Conservation (phyloP, 2,797 vertebrate species). For the Selene dorsalis region DNA sequence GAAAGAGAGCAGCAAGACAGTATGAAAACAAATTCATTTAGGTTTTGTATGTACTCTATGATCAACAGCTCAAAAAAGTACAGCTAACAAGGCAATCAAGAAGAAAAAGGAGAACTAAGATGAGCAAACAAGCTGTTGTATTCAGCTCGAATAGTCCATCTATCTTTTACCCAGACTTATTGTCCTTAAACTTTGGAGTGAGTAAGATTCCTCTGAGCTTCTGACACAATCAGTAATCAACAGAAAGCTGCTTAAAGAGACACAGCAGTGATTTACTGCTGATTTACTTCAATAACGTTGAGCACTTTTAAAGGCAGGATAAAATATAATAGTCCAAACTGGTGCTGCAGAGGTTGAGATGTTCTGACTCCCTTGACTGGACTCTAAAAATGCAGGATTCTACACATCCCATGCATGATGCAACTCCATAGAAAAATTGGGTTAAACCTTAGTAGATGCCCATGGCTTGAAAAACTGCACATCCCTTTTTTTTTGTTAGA, state of each 20-base stretch:
- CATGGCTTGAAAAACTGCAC: neutral
- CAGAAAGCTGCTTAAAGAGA: neutral
- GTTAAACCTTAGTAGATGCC: constrained; percentile 25
- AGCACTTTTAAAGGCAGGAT: neutral
- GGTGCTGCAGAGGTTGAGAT: neutral
- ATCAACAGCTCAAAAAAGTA: neutral
- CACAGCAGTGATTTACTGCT: neutral
- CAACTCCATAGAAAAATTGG: neutral
- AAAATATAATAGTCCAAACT: neutral
- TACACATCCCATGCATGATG: constrained; percentile 13
- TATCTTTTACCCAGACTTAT: neutral
- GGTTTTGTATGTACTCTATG: neutral
- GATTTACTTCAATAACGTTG: neutral
- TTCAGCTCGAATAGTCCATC: neutral
- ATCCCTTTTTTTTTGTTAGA: neutral
- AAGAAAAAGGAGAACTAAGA: neutral
- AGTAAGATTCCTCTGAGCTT: neutral
- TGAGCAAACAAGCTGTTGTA: neutral
- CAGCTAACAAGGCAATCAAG: neutral
- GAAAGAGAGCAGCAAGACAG: neutral
- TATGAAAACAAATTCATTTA: neutral
- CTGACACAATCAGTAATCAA: neutral
- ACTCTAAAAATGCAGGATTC: neutral
- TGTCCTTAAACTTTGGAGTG: neutral
- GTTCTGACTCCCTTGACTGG: neutral